Conservation (phyloP, 2,797 vertebrate species). For the Oceanodroma leucorhoa region DNA sequence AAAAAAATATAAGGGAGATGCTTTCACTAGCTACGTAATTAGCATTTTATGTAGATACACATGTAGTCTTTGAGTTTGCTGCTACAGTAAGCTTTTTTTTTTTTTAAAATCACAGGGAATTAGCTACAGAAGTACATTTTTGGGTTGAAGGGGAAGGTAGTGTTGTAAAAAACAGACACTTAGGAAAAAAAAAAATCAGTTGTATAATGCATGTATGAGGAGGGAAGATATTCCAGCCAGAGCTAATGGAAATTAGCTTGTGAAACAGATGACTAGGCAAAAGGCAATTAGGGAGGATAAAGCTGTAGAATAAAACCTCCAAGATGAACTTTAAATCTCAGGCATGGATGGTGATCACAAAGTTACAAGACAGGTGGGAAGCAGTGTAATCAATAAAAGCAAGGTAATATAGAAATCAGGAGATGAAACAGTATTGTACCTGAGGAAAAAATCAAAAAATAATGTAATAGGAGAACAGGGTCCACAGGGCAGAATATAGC, state of each 20-base stretch:
- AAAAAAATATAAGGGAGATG: background rate
- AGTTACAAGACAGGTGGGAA: background rate
- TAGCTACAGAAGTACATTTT: background rate
- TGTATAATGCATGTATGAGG: background rate
- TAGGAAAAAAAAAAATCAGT: background rate
- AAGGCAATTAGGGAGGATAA: background rate
- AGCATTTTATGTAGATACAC: background rate
- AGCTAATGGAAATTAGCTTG: background rate
- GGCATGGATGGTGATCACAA: background rate
- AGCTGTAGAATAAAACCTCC: background rate
- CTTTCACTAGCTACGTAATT: background rate
- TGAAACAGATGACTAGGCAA: background rate
- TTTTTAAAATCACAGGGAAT: background rate
- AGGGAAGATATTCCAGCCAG: background rate
- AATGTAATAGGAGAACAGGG: rapidly evolving
- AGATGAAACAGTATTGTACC: background rate
- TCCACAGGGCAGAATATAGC: background rate
- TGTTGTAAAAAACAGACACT: background rate
- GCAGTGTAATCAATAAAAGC: background rate
- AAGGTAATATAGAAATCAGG: background rate
- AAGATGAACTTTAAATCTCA: background rate
- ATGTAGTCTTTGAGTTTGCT: background rate
- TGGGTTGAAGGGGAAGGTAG: background rate
- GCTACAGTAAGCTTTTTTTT: background rate
- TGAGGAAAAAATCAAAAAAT: rapidly evolving